Percentiles rank a stretch among this genome's conserved stretches.
These are phyloP conservation scores for Branchipolynoe longqiensis DNA, from an alignment of 2,888 invertebrate species.

Conservation along the genomic window DNA sequence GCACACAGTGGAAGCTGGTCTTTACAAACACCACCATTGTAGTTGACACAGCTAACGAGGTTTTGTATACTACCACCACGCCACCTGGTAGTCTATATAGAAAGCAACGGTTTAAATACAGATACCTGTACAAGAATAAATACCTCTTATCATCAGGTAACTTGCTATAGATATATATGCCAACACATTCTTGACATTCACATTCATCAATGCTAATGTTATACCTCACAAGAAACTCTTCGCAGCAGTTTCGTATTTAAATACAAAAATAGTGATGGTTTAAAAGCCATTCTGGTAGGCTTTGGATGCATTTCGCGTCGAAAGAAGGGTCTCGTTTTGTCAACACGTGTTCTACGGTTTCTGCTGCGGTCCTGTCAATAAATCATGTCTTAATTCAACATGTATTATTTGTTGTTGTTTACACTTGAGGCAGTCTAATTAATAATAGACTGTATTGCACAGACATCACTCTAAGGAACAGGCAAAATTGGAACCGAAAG, in stretches of 20 bases:
- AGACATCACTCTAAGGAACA: too few species aligned
- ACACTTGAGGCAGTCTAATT: background rate
- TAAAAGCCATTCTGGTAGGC: too few species aligned
- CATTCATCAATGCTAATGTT: background rate
- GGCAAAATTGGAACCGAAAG: too few species aligned
- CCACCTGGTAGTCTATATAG: background rate
- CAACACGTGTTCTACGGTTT: too few species aligned
- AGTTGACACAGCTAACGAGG: background rate
- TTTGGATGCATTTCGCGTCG: too few species aligned
- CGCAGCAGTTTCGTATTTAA: background rate
- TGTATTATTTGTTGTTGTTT: background rate
- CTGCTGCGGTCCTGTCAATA: too few species aligned
- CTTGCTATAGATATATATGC: background rate
- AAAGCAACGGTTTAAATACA: background rate
- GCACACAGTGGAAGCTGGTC: too few species aligned
- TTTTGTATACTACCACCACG: background rate
- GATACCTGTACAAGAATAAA: background rate
- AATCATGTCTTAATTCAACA: too few species aligned
- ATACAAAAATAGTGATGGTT: constrained; percentile 32
- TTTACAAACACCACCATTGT: too few species aligned
- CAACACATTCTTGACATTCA: background rate
- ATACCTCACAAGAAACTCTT: too few species aligned
- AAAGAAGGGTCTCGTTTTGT: too few species aligned
- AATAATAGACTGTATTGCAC: too few species aligned
- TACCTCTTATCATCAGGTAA: background rate